A percentile compares a stretch with the other conserved stretches of the same genome.
Conservation (phyloP, 2,113 vertebrate species). For the Saguinus midas region DNA sequence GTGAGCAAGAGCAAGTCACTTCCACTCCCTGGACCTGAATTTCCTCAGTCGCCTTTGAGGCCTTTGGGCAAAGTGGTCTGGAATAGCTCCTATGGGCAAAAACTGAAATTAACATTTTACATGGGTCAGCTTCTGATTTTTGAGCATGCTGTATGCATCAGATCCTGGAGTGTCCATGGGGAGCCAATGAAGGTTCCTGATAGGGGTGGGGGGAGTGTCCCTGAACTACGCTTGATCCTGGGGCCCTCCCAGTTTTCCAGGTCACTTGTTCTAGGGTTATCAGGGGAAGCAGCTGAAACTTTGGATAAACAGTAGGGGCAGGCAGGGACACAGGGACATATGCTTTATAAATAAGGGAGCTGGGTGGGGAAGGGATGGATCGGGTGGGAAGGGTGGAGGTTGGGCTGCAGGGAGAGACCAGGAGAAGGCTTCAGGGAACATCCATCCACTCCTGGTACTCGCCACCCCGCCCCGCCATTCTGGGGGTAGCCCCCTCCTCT, state of each 20-base stretch:
- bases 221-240: neutral
- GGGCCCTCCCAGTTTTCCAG: conserved; percentile 30
- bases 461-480: fast-evolving
- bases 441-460: neutral
- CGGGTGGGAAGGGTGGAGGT: neutral
- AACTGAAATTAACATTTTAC: neutral
- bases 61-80: neutral
- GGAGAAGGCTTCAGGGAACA: neutral
- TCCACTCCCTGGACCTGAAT: neutral
- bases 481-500: no score
- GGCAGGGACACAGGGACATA: conserved; percentile 48
- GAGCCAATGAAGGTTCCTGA: neutral
- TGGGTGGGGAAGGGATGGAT: neutral
- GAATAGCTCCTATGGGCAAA: neutral
- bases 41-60: neutral
- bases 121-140: neutral
- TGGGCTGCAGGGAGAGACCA: neutral
- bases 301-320: conserved; percentile 58
- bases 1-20: neutral
- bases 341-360: conserved; percentile 59
- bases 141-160: neutral
- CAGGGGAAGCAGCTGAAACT: conserved; percentile 70
- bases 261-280: conserved; percentile 40
- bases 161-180: neutral
- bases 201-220: neutral